Evolutionary conservation across 1,140 invertebrate genomes (phyloP), one percentile per base, ranked within the genome.

Genomic region (Papilio machaon): DNA sequence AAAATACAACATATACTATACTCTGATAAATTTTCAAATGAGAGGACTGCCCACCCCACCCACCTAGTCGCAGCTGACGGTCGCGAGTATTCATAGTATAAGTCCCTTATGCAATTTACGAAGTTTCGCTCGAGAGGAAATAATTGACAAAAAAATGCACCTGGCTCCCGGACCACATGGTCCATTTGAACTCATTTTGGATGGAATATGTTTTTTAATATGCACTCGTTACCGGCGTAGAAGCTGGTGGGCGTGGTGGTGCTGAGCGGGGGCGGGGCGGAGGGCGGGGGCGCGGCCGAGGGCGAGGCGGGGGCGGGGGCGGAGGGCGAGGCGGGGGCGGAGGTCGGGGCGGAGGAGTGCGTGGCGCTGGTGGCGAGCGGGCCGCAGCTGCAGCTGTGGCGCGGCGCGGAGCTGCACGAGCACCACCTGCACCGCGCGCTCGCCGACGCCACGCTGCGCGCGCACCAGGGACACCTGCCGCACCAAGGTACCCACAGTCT

Each of bases 171-270:
- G n/a, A n/a, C n/a, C n/a, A n/a, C n/a, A n/a, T 30, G 23, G 23
- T 30, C 23, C 23, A 30, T 30, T 30, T 30, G 23, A 30, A 30
- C 23, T 30, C 0, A 30, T 2, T 30, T 30, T 30, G 23, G 23
- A 43, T 49, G 11, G 11, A 13, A 49, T 11, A 13, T 49, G 47
- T 49, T 13, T 13, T 73, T 60, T 6, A 70, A 82, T 79, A 13
- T 47, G 6, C 52, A 2, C 6, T 49, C 11, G 60, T 9, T 35
- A 23, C 23, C 3, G 52, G 52, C 75, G 8, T 81, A 92, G 92
- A 91, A 91, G 52, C 80, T 93, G 74, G 92, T 93, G 35, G 90
- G 91, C 2, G 88, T 92, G 54, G 89, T 90, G 47, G 86, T 91
- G 30, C 80, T 92, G 13, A 30, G 80, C 7, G 89, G 85, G 17